Evolutionary conservation across 1,140 invertebrate genomes (phyloP), one percentile per base, ranked within the genome.

Genomic region (Heterodera schachtii): DNA sequence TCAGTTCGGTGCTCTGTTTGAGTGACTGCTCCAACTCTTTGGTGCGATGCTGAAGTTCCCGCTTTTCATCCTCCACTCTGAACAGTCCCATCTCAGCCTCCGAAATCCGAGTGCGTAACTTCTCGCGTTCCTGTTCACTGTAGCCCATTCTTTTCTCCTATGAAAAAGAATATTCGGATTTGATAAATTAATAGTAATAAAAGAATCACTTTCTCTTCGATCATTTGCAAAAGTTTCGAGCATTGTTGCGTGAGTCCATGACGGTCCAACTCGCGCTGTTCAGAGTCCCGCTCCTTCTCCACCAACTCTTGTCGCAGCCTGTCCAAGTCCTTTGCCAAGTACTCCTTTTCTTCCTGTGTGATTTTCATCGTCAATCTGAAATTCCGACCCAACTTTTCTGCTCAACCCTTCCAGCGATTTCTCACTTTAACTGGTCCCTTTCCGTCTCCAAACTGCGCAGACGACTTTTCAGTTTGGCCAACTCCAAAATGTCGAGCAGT

Each of bases 291-390:
- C 43, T 75, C 47, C 70, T 69, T 83, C 46, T 84, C 82, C 2
- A 70, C 43, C 69, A 83, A 47, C 19, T 83, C 82, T 75, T 82
- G 82, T 57, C 64, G 46, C 44, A 83, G 43, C 47, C 75, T 73
- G 19, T 84, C 82, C 82, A 83, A 46, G 13, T 75, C 49, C 64
- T 83, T 52, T 7, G 44, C 7, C 47, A 83, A 47, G 31, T 52
- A 44, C 70, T 83, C 82, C 44, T 84, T 83, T 66, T 83, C 82
- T 52, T 84, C 75, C 41, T 82, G 79, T 19, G 81, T 80, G 9
- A 60, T 43, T 57, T 73, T 70, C 7, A 81, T 31, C 41, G 81
- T 44, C 60, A 81, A 79, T 64, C 81, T 82, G 46, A 83, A 82
- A 79, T 46, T 60, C 19, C 19, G 46, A 31, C 31, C 31, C 31